Base-by-base conservation (phyloP, 2,888 invertebrate genomes). In the Macrosoma leucophasiata region DNA sequence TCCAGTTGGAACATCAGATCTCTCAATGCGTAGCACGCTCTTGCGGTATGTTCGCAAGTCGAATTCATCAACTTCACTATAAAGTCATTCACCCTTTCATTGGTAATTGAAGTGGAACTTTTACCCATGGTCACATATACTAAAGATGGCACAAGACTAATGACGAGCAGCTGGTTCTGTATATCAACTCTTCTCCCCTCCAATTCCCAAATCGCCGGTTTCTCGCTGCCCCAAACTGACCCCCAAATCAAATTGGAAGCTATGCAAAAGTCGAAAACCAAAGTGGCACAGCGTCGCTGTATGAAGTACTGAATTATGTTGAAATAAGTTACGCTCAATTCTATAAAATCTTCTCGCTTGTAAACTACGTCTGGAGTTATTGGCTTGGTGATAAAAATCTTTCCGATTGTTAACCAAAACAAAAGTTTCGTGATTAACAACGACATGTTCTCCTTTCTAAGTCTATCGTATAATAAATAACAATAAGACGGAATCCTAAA, bases 111-210 rank as follows among this genome's bases (percentile, higher is more conserved):
- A 1, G 40, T 33, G 1, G 62, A 55, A 21, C 57, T 57, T 20
- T 58, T 60, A 6, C 54, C 46, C 13, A 34, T 22, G 2, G 52
- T 67, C 17, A 70, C 61, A 37, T 79, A 81, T 6, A 68, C 56
- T 15, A 89, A 60, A 15, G 90, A 59, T 0, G 93, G 93, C 24
- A 91, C 63, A 8, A 92, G 66, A 57, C 90, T 87, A 42, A 89
- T 77, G 29, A 87, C 76, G 12, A 90, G 60, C 45, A 90, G 67
- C 59, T 90, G 89, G 54, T 88, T 87, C 47, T 88, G 86, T 37
- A 89, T 73, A 15, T 84, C 61, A 7, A 66, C 44, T 17, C 60
- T 67, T 17, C 56, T 58, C 1, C 58, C 62, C 18, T 58, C 41
- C 2, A 48, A 36, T 13, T 57, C 43, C 21, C 51, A 49, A 19